Percentiles rank a stretch among this genome's conserved stretches.
phyloP scores from a whole-genome alignment of 2,888 invertebrate species.

The Crocallis elinguaria region DNA sequence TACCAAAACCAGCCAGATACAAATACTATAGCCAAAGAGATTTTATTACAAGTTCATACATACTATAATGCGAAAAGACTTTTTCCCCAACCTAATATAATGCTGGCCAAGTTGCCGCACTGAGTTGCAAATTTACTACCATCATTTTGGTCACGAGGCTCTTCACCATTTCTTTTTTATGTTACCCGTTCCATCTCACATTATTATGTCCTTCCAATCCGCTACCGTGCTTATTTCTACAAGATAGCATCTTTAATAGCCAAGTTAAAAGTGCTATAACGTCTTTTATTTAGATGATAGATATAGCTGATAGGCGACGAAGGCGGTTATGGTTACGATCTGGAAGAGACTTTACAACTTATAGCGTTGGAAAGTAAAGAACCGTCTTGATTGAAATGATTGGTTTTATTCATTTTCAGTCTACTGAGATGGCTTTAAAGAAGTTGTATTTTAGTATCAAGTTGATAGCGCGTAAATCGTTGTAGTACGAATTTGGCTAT shows the following conservation, averaged over 20 bases:
- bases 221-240: neutral
- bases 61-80: no score
- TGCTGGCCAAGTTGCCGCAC: no score
- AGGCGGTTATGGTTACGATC: slow-evolving; percentile 25
- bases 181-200: neutral
- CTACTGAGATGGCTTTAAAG: slow-evolving; percentile 14
- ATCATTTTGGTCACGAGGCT: no score
- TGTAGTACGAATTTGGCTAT: no score
- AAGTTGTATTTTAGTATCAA: neutral
- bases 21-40: no score
- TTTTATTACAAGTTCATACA: no score
- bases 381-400: slow-evolving; percentile 10
- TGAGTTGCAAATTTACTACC: no score
- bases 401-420: slow-evolving; percentile 13
- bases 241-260: slow-evolving; percentile 12
- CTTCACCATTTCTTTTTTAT: neutral
- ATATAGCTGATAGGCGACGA: slow-evolving; percentile 26
- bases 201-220: neutral
- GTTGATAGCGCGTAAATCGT: no score
- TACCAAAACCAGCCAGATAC: no score
- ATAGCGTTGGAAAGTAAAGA: slow-evolving; percentile 1
- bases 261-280: slow-evolving; percentile 10
- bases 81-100: no score
- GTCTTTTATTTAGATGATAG: slow-evolving; percentile 27
- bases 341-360: slow-evolving; percentile 17